phyloP scores from a whole-genome alignment of 1,140 invertebrate genomes.

The Drosophila funebris region DNA sequence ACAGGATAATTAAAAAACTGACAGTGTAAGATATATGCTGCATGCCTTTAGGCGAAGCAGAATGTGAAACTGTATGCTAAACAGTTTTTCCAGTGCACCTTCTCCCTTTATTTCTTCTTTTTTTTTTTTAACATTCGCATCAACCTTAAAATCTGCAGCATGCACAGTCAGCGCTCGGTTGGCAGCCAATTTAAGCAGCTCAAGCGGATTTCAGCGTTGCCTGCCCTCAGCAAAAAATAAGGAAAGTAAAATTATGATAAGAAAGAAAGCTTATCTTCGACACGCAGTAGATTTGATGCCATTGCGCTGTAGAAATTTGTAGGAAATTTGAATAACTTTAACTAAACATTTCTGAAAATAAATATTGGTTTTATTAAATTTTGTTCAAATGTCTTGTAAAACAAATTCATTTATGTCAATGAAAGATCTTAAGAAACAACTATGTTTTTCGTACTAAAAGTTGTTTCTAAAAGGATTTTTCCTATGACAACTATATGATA shows the following conservation, averaged over 20 bases:
- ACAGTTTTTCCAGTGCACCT: neutral
- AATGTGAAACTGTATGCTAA: conserved; percentile 11
- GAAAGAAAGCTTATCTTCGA: neutral
- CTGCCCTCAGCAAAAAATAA: neutral
- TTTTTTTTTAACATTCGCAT: neutral
- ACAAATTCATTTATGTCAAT: no score
- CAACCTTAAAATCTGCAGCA: neutral
- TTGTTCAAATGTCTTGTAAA: no score
- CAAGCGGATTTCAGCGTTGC: conserved; percentile 7
- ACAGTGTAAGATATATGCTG: conserved; percentile 42
- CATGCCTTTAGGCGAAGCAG: conserved; percentile 35
- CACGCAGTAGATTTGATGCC: no score
- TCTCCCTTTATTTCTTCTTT: no score
- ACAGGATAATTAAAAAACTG: conserved; percentile 60
- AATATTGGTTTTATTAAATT: no score
- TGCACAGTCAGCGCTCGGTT: neutral
- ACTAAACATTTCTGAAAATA: no score
- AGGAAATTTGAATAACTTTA: no score
- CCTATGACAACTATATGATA: no score
- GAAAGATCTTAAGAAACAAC: no score
- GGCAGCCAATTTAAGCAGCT: conserved; percentile 33
- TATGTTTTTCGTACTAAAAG: no score
- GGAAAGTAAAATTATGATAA: neutral
- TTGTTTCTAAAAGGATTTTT: no score
- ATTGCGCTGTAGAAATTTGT: no score